Evolutionary conservation across 2,888 invertebrate species (phyloP).

Genomic region (Drosophila incognita): DNA sequence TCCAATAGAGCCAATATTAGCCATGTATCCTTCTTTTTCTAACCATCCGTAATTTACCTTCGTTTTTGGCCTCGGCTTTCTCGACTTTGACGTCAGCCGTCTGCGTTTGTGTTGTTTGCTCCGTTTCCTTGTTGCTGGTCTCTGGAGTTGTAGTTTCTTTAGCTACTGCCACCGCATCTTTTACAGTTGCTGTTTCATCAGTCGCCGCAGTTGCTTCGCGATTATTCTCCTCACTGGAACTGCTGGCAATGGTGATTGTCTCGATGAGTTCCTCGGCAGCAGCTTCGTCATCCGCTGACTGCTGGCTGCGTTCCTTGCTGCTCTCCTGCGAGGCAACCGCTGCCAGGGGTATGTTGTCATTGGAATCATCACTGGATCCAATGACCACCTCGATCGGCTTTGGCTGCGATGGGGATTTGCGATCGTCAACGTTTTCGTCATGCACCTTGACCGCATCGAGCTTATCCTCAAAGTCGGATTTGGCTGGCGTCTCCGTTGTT

Average conservation of each 20-base stretch:
- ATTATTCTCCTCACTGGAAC: constrained; percentile 54
- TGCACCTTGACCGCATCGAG: constrained; percentile 49
- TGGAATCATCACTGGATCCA: constrained; percentile 83
- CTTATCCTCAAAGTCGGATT: constrained; percentile 68
- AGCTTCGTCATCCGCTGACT: constrained; percentile 48
- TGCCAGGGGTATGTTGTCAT: constrained; percentile 83
- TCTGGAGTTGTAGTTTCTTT: constrained; percentile 15
- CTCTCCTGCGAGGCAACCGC: constrained; percentile 76
- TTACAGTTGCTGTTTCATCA: constrained; percentile 15
- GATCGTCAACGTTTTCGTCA: constrained; percentile 10
- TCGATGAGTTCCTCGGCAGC: constrained; percentile 63
- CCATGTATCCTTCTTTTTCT: background rate
- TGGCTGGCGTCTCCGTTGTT: constrained; percentile 40
- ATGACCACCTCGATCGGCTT: constrained; percentile 59
- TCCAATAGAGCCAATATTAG: too few species aligned
- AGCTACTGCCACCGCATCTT: background rate
- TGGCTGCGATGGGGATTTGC: constrained; percentile 30
- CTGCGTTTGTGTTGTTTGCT: background rate
- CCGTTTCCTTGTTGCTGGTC: constrained; percentile 3
- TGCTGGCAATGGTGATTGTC: constrained; percentile 63
- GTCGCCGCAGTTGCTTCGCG: constrained; percentile 19
- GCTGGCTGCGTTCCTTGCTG: constrained; percentile 68
- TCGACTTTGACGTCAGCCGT: constrained; percentile 9
- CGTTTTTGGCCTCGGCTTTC: constrained; percentile 11
- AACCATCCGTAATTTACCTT: constrained; percentile 23